Base-by-base conservation (phyloP, 2,888 invertebrate species). In the Pharmacophagus antenor region DNA sequence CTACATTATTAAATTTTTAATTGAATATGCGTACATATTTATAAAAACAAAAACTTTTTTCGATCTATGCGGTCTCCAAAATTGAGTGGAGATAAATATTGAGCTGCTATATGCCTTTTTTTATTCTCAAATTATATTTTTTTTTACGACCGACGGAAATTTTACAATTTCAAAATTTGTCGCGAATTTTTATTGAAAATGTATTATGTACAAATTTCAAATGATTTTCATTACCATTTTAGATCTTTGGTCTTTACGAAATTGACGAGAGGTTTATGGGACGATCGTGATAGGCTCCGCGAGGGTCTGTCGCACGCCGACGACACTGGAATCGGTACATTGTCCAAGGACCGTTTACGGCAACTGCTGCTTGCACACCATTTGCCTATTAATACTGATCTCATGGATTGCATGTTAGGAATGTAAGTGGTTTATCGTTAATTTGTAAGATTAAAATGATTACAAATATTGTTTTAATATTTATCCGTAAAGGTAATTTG, bases 231-330 rank as follows among this genome's bases (percentile, higher is more conserved):
- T 42, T 4, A 37, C 47, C 31, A 18, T 20, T 47, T 3, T 64
- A 94, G 96, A 63, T 92, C 95, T 0, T 83, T 95, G 41, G 93
- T 95, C 2, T 94, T 96, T 63, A 92, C 94, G 17, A 94, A 95
- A 62, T 74, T 97, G 42, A 93, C 93, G n/a, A 92, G 95, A 23
- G 92, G 92, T 3, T 77, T 96, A 2, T 96, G 95, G 95, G 93
- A 95, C 70, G 94, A 94, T 62, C 88, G 94, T 2, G 77, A 72
- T 0, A 81, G 86, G 3, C 75, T 90, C 0, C 75, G 68, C 8
- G 90, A 90, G 54, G 87, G 88, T 0, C 63, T 90, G 5, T 23
- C 74, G 50, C 90, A 89, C 61, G 85, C 85, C 0, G 91, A 91
- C 56, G 83, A 76, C 10, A 70, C 80, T 0, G 91, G 91, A 60